These are phyloP conservation scores for Drosophila orosa DNA, from an alignment of 1,140 invertebrate species.

Conservation along the genomic window DNA sequence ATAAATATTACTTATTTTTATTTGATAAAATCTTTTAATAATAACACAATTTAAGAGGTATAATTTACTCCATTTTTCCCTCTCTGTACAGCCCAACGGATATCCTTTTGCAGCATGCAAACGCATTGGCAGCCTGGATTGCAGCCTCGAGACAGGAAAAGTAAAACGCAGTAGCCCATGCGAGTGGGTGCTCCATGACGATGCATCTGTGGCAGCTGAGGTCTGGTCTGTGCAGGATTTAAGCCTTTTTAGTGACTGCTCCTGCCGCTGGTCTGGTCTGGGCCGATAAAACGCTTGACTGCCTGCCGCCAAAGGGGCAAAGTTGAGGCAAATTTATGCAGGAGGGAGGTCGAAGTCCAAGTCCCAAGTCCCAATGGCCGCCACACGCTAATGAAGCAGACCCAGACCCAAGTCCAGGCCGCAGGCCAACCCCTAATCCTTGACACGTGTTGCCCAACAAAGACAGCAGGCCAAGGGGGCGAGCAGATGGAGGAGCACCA, in stretches of 20 bases:
- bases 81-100: constrained; percentile 14
- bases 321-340: constrained; percentile 49
- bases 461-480: constrained; percentile 10
- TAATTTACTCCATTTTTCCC: not conserved
- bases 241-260: constrained; percentile 48
- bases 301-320: constrained; percentile 30
- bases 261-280: constrained; percentile 18
- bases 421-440: constrained; percentile 47
- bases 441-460: constrained; percentile 53
- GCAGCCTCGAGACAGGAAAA: constrained; percentile 19
- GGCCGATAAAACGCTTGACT: constrained; percentile 52
- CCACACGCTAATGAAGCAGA: constrained; percentile 50
- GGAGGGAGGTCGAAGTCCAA: not conserved
- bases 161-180: constrained; percentile 10
- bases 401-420: constrained; percentile 21
- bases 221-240: constrained; percentile 27
- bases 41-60: no score
- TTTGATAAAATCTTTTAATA: no score
- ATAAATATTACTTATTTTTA: not conserved
- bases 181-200: constrained; percentile 18
- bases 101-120: constrained; percentile 14
- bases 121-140: constrained; percentile 28
- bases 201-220: constrained; percentile 40
- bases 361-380: constrained; percentile 35
- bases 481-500: not conserved